Conservation (phyloP, 2,888 invertebrate species). For the Cynaeus angustus region DNA sequence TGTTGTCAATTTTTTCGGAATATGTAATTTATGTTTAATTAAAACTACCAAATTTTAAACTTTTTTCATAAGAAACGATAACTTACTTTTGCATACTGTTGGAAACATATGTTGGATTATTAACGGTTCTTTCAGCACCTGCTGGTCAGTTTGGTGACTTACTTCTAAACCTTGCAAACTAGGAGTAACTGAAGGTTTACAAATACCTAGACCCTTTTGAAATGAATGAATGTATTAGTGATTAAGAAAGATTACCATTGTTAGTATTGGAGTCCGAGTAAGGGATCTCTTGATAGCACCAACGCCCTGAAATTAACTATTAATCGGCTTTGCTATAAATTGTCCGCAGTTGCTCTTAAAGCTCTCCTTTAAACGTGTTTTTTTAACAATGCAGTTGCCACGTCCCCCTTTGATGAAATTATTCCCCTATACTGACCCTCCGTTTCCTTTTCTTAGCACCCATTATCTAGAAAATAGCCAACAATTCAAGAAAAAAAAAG, state of each 20-base stretch:
- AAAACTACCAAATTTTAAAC: slow-evolving; percentile 4
- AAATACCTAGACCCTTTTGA: no score
- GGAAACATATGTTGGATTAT: slow-evolving; percentile 24
- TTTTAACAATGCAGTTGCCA: slow-evolving; percentile 72
- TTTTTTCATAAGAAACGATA: neutral
- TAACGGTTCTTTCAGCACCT: neutral
- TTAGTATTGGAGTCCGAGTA: neutral
- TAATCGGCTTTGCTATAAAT: slow-evolving; percentile 67
- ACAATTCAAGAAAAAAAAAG: no score
- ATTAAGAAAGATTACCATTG: no score
- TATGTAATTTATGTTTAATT: slow-evolving; percentile 1
- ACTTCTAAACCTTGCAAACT: slow-evolving; percentile 6
- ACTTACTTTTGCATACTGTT: slow-evolving; percentile 27
- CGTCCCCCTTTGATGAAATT: slow-evolving; percentile 52
- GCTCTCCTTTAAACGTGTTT: slow-evolving; percentile 72
- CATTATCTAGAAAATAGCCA: no score
- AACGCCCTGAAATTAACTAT: neutral
- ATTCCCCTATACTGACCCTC: neutral
- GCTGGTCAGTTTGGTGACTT: slow-evolving; percentile 20
- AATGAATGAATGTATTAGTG: slow-evolving; percentile 2
- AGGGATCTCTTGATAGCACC: neutral
- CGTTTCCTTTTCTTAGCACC: slow-evolving; percentile 66
- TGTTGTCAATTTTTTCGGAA: slow-evolving; percentile 22
- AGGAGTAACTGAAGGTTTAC: slow-evolving; percentile 6
- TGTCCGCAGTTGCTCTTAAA: slow-evolving; percentile 68